Conservation (phyloP, 2,888 invertebrate species). For the Heliconius aoede region DNA sequence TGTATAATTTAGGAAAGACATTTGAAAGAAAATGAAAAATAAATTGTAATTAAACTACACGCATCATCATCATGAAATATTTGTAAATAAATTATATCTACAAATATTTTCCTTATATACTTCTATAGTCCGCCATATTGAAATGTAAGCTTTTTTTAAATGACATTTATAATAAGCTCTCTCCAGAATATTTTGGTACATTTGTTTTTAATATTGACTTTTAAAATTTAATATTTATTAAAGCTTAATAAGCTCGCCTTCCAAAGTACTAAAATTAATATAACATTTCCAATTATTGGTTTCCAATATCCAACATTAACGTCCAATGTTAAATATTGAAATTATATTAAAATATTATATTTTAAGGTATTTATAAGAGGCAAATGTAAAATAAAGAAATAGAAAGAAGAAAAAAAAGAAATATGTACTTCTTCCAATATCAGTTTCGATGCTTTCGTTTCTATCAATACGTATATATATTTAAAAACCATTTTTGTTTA, state of each 20-base stretch:
- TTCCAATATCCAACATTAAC: not conserved
- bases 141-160: not conserved
- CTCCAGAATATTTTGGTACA: not conserved
- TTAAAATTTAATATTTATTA: not conserved
- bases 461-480: not conserved
- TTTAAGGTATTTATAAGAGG: not conserved
- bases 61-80: not conserved
- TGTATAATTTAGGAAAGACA: not conserved
- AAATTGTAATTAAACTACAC: not conserved
- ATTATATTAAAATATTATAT: slow-evolving; percentile 1
- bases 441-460: not conserved
- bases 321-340: not conserved
- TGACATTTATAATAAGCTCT: not conserved
- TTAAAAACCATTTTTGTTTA: slow-evolving; percentile 14
- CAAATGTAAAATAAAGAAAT: too few relatives aligned
- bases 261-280: not conserved
- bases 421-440: not conserved
- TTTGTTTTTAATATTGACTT: not conserved
- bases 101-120: too few relatives aligned
- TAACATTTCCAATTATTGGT: not conserved
- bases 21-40: not conserved
- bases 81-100: not conserved
- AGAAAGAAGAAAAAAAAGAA: slow-evolving; percentile 1
- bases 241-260: not conserved
- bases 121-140: not conserved